Percentiles rank a stretch among this genome's conserved stretches.
phyloP scores from a whole-genome alignment of 2,113 vertebrate genomes.

The Chlorodrepanis virens region DNA sequence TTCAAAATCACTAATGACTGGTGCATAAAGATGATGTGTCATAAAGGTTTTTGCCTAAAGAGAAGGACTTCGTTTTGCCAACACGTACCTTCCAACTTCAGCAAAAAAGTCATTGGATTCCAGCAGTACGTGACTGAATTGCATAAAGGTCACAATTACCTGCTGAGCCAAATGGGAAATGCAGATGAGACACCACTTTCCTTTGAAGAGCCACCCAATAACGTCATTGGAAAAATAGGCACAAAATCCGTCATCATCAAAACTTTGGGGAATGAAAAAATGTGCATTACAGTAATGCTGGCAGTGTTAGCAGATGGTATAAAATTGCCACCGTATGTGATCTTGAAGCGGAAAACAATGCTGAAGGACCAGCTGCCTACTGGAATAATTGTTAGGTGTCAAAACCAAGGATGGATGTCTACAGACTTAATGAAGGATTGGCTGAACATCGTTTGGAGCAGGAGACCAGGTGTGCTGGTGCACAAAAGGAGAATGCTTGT shows the following conservation, averaged over 20 bases:
- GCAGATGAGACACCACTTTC: slow-evolving; percentile 24
- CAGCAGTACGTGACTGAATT: neutral
- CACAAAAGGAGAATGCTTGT: neutral
- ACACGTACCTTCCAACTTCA: neutral
- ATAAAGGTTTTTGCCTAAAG: slow-evolving; percentile 2
- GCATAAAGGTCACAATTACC: neutral
- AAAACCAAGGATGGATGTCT: slow-evolving; percentile 60
- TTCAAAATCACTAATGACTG: slow-evolving; percentile 2
- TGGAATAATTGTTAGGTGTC: slow-evolving; percentile 67
- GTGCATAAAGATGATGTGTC: neutral
- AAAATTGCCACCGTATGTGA: slow-evolving; percentile 70
- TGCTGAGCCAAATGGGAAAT: slow-evolving; percentile 22
- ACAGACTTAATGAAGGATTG: slow-evolving; percentile 53
- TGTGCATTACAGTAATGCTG: slow-evolving; percentile 43
- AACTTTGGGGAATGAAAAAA: slow-evolving; percentile 60
- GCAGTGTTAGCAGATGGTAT: slow-evolving; percentile 62
- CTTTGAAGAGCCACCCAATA: slow-evolving; percentile 29
- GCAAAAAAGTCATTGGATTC: neutral
- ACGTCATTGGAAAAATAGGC: slow-evolving; percentile 20
- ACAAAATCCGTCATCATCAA: slow-evolving; percentile 55
- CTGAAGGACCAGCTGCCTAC: slow-evolving; percentile 64
- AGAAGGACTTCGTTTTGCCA: neutral
- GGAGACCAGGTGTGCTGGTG: slow-evolving; percentile 32
- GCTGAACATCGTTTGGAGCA: neutral
- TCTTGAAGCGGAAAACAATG: slow-evolving; percentile 66